phyloP scores from a whole-genome alignment of 2,797 vertebrate species.

The Falco naumanni region DNA sequence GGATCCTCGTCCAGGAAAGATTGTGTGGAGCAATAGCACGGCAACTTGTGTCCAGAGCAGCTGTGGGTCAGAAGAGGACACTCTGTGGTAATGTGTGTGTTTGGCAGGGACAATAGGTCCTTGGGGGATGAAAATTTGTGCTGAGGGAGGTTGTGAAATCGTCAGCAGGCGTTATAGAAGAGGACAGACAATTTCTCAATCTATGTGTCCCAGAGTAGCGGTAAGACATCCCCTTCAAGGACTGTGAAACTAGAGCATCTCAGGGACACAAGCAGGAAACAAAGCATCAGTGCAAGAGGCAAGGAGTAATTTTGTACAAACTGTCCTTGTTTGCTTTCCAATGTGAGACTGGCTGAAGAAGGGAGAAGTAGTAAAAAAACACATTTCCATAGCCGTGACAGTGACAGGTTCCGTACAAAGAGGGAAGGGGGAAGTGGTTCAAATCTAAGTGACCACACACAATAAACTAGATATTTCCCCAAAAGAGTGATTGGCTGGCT shows the following conservation, averaged over 20 bases:
- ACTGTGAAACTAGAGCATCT: neutral
- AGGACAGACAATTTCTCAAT: neutral
- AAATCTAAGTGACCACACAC: neutral
- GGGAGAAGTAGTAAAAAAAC: neutral
- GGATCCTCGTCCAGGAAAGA: neutral
- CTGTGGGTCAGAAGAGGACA: neutral
- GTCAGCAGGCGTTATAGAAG: neutral
- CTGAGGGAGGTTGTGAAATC: neutral
- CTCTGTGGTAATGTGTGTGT: neutral
- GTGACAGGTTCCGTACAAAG: neutral
- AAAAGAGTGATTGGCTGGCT: neutral
- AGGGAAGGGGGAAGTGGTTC: constrained; percentile 32
- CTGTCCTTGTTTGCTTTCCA: neutral
- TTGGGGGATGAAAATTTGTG: neutral
- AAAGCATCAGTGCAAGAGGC: neutral
- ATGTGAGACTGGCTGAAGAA: neutral
- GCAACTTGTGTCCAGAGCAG: neutral
- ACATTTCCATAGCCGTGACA: neutral
- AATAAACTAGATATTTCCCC: neutral
- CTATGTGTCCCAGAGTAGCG: neutral
- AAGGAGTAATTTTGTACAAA: neutral
- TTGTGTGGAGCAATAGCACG: neutral
- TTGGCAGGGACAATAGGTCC: neutral
- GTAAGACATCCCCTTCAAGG: neutral
- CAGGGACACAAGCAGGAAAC: accelerated